These are phyloP conservation scores for Busseola fusca DNA, from an alignment of 2,888 invertebrate species.

Conservation along the genomic window DNA sequence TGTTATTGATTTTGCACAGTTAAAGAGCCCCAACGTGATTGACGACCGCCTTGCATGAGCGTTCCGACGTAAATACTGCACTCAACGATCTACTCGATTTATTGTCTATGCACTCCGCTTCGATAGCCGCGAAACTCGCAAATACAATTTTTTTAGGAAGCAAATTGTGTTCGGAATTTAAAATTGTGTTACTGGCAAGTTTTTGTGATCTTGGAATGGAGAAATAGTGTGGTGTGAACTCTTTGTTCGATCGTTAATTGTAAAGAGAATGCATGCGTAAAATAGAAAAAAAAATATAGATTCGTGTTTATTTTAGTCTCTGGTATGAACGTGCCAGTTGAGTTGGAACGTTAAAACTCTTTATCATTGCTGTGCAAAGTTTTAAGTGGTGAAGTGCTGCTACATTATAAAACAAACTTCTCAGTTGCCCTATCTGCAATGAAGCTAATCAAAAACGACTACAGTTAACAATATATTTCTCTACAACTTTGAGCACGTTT, in stretches of 20 bases:
- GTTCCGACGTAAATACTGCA: conserved; percentile 56
- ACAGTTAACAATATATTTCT: neutral
- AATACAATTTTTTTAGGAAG: conserved; percentile 47
- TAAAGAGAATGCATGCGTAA: conserved; percentile 43
- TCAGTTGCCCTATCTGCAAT: conserved; percentile 19
- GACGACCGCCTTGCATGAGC: conserved; percentile 60
- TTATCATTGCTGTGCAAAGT: conserved; percentile 39
- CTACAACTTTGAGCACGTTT: neutral
- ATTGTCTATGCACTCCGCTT: conserved; percentile 58
- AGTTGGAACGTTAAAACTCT: conserved; percentile 26
- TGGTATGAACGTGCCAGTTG: conserved; percentile 14
- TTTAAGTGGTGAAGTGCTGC: conserved; percentile 35
- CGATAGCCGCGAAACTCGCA: conserved; percentile 56
- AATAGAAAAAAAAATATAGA: conserved; percentile 22
- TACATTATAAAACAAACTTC: conserved; percentile 36
- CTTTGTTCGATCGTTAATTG: conserved; percentile 44
- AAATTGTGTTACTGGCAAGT: conserved; percentile 42
- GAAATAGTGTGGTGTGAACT: conserved; percentile 56
- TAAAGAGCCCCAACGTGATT: conserved; percentile 52
- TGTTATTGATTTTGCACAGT: conserved; percentile 56
- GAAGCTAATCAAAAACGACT: conserved; percentile 21
- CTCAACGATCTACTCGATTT: conserved; percentile 55
- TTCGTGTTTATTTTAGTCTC: conserved; percentile 30
- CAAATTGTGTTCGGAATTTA: conserved; percentile 53
- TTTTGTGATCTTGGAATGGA: conserved; percentile 48